phyloP scores from a whole-genome alignment of 2,888 invertebrate genomes.

The Oasisia sp. region DNA sequence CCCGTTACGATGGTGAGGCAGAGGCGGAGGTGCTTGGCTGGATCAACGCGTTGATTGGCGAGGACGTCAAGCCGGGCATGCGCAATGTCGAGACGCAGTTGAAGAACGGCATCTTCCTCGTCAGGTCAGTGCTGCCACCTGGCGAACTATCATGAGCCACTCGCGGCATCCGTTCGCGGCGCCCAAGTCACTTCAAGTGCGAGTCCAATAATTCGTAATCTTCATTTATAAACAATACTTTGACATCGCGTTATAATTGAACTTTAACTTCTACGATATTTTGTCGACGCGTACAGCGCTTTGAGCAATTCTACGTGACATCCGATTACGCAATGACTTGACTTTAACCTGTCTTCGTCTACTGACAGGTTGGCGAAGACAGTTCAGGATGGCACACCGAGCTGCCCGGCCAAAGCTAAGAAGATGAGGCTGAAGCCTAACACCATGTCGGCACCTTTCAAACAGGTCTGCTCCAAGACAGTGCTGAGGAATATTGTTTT shows the following conservation, averaged over 20 bases:
- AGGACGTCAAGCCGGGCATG: constrained; percentile 82
- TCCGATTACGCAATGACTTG: neutral
- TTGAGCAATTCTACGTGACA: too few species aligned
- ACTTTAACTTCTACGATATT: neutral
- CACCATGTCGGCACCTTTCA: constrained; percentile 56
- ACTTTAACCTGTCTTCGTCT: neutral
- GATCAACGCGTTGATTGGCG: constrained; percentile 87
- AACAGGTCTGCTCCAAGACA: constrained; percentile 52
- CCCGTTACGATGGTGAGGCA: constrained; percentile 95
- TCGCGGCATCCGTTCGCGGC: neutral
- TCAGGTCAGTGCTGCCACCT: constrained; percentile 51
- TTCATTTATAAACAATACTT: neutral
- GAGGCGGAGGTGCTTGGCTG: constrained; percentile 93
- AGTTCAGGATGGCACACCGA: constrained; percentile 55
- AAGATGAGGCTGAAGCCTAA: constrained; percentile 50
- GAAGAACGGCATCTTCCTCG: constrained; percentile 57
- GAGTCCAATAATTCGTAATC: neutral
- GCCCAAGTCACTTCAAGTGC: neutral
- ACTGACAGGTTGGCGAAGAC: constrained; percentile 52
- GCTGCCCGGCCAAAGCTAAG: constrained; percentile 51
- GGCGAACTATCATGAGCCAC: neutral
- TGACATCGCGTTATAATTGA: neutral
- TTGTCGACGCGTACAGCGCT: too few species aligned
- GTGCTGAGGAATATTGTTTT: neutral
- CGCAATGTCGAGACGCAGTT: constrained; percentile 70